A percentile compares a stretch with the other conserved stretches of the same genome.
Evolutionary conservation across 2,888 invertebrate species (phyloP).

Genomic region (Pterobdella sp.): DNA sequence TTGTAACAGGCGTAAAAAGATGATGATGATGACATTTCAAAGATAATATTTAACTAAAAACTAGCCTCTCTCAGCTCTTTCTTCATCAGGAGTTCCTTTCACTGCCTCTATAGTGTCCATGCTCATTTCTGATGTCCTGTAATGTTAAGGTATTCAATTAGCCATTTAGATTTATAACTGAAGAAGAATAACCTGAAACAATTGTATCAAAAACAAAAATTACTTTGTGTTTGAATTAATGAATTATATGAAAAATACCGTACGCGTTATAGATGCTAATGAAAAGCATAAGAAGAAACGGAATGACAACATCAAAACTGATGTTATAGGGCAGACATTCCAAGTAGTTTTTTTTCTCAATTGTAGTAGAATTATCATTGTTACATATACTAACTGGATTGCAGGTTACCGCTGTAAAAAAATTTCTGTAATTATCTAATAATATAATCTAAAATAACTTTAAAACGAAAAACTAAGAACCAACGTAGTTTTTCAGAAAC

Average conservation of each 20-base stretch:
- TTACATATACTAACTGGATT: constrained; percentile 25
- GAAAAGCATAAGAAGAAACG: constrained; percentile 82
- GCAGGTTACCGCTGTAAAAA: constrained; percentile 21
- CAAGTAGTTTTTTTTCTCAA: not conserved
- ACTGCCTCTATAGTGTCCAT: not conserved
- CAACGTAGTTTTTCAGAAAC: not conserved
- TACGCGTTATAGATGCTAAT: constrained; percentile 81
- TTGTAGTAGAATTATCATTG: not conserved
- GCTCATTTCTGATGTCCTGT: not conserved
- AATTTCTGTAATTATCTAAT: not conserved
- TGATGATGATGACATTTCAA: not conserved
- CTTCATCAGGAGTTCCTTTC: not conserved
- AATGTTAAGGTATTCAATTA: not conserved
- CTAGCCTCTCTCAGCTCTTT: not conserved
- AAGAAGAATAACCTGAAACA: too few relatives aligned
- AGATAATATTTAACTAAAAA: not conserved
- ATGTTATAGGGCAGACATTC: constrained; percentile 18
- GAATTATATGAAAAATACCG: constrained; percentile 11
- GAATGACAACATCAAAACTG: constrained; percentile 75
- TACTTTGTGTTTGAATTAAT: too few relatives aligned
- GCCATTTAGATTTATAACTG: too few relatives aligned
- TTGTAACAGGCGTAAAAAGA: not conserved
- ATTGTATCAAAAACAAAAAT: too few relatives aligned
- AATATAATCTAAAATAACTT: not conserved
- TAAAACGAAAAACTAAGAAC: not conserved